Conservation (phyloP, 2,888 invertebrate species). For the Ischnus inquisitorius region DNA sequence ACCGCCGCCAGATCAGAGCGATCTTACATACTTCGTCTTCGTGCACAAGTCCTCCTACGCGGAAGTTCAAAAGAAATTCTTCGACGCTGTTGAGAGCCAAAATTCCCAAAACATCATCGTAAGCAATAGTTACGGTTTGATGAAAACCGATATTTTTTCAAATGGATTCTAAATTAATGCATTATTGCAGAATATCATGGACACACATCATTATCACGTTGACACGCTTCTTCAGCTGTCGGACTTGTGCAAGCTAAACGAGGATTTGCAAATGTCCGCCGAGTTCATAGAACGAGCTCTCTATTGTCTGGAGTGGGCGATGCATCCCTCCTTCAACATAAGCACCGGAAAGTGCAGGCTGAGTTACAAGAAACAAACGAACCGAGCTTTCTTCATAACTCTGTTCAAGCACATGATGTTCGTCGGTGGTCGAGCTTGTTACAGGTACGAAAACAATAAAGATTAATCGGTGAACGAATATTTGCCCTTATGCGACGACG, state of each 20-base stretch:
- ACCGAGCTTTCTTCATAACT: slow-evolving; percentile 92
- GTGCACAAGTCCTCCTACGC: slow-evolving; percentile 92
- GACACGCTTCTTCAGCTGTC: slow-evolving; percentile 93
- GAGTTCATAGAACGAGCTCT: slow-evolving; percentile 93
- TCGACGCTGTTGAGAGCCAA: slow-evolving; percentile 92
- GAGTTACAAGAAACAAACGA: slow-evolving; percentile 93
- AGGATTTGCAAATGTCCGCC: slow-evolving; percentile 92
- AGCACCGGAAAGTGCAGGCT: slow-evolving; percentile 91
- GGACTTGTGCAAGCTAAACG: slow-evolving; percentile 92
- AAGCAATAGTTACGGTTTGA: slow-evolving; percentile 71
- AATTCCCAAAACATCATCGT: slow-evolving; percentile 93
- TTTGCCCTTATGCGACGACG: not conserved
- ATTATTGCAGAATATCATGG: slow-evolving; percentile 88
- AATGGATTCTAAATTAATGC: slow-evolving; percentile 28
- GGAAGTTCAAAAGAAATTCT: slow-evolving; percentile 91
- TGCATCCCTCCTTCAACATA: slow-evolving; percentile 93
- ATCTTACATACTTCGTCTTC: slow-evolving; percentile 89
- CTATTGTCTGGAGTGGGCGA: slow-evolving; percentile 91
- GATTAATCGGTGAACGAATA: not conserved
- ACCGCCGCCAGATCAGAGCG: slow-evolving; percentile 80
- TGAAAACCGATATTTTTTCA: not conserved
- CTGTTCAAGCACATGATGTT: slow-evolving; percentile 93
- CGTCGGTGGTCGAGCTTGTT: slow-evolving; percentile 93
- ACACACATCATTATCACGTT: slow-evolving; percentile 92
- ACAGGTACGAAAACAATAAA: slow-evolving; percentile 82